A percentile compares a stretch with the other conserved stretches of the same genome.
phyloP scores from a whole-genome alignment of 2,113 vertebrate genomes.

The Rhodinocichla rosea region DNA sequence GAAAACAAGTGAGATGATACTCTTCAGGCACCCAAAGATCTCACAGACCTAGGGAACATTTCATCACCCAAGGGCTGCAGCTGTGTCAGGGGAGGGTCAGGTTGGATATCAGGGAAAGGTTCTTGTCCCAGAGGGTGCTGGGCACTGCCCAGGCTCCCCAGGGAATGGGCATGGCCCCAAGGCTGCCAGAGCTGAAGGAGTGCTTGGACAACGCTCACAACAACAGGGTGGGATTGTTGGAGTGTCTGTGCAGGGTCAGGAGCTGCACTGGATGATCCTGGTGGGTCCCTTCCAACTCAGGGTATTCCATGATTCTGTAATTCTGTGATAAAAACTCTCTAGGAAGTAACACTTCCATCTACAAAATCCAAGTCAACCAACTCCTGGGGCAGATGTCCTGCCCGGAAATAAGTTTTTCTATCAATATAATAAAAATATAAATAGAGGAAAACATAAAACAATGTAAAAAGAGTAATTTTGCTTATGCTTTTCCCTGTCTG shows the following conservation, averaged over 20 bases:
- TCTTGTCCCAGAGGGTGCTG: not conserved
- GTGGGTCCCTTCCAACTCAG: not conserved
- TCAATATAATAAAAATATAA: not conserved
- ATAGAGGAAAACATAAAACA: not conserved
- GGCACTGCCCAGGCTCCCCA: not conserved
- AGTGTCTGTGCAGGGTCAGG: not conserved
- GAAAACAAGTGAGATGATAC: not conserved
- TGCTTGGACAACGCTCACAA: accelerated
- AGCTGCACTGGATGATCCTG: not conserved
- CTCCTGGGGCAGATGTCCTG: not conserved
- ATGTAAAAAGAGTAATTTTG: not conserved
- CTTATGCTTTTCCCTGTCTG: not conserved
- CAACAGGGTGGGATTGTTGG: not conserved
- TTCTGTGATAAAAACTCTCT: not conserved
- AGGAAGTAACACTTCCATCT: not conserved
- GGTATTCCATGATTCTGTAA: not conserved
- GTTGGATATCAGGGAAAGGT: not conserved
- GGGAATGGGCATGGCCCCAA: not conserved
- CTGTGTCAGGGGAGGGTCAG: not conserved
- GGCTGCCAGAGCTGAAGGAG: not conserved
- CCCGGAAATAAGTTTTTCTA: not conserved
- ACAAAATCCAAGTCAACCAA: not conserved
- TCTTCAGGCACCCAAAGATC: not conserved
- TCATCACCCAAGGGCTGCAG: not conserved
- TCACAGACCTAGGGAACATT: not conserved